Base-by-base conservation (phyloP, 1,140 invertebrate genomes). In the Subanguina moxae region DNA sequence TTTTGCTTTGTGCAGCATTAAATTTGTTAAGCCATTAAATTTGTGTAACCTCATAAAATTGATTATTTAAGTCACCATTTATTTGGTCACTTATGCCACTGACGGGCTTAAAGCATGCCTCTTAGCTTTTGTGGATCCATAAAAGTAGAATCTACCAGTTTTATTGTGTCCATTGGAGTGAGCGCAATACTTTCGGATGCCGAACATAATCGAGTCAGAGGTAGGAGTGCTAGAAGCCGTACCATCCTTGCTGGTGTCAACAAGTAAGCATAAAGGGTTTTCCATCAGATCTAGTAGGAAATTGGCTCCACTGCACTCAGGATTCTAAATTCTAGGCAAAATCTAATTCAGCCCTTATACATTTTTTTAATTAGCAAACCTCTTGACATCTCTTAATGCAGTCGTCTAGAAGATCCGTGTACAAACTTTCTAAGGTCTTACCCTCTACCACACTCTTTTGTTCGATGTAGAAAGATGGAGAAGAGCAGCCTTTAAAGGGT, bases 291-390 rank as follows among this genome's bases (percentile, higher is more conserved):
- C 27, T 15, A 69, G 45, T 13, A 69, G 11, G 38, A 69, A 69
- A 57, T 69, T 69, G 19, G 67, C 67, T 9, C 32, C 67, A 30
- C 38, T 28, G 25, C 67, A 69, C n/a, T 21, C 15, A 7, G 70
- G 27, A 27, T 70, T 32, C 67, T 69, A 30, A 52, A 69, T 11
- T n/a, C n/a, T n/a, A n/a, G n/a, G n/a, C n/a, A n/a, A n/a, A n/a
- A n/a, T n/a, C n/a, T n/a, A n/a, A n/a, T n/a, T n/a, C n/a, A n/a
- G n/a, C n/a, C n/a, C n/a, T n/a, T n/a, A n/a, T n/a, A n/a, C n/a
- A n/a, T n/a, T 38, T 38, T 38, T 5, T 11, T 5, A 38, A 38
- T 38, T 11, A 3, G 11, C 32, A 3, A 38, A 65, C 64, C 19
- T 64, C 21, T 30, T 61, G 62, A 42, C 64, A 65, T 13, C 21